Base-by-base conservation (phyloP, 2,888 invertebrate species). In the Hyposoter didymator region DNA sequence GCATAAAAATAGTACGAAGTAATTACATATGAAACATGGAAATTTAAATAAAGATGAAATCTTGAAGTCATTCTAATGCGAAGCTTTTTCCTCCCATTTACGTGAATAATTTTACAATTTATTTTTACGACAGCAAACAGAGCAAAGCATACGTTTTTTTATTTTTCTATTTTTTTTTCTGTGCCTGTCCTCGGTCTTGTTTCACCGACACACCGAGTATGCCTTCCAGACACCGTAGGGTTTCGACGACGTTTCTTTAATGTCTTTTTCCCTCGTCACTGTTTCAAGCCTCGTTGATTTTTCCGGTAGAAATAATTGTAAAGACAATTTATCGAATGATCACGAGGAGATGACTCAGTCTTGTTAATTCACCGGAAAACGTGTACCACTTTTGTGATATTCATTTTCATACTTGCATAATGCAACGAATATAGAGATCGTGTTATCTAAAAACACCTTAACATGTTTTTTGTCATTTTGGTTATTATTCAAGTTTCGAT, bases 221-320 rank as follows among this genome's bases (percentile, higher is more conserved):
- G 62, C 66, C 43, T 69, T 22, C 69, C 22, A 64, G 52, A 47
- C 55, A 64, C 62, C 49, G 70, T 39, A 59, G 64, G 35, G 59
- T 47, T 19, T 43, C 43, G 78, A 28, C 62, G 62, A 69, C 69
- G 69, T 32, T 78, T 79, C 74, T 84, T 79, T 79, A 67, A 74
- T 79, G 83, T 79, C 32, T 76, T 80, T 75, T 76, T 73, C 45
- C 72, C 35, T 70, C 52, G 7, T 45, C 74, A 19, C 55, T 73
- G 22, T 62, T 72, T 72, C 43, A 75, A 70, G 84, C 84, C 64
- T 84, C 80, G 80, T 84, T 84, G 80, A 80, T 75, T 84, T 84
- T 80, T 76, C 64, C 84, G 75, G 84, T 80, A 80, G 75, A 84
- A 75, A 80, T 84, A 72, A 80, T 84, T 75, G 75, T 66, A 72